Conservation (phyloP, 1,140 invertebrate species). For the Pteromalus puparum region DNA sequence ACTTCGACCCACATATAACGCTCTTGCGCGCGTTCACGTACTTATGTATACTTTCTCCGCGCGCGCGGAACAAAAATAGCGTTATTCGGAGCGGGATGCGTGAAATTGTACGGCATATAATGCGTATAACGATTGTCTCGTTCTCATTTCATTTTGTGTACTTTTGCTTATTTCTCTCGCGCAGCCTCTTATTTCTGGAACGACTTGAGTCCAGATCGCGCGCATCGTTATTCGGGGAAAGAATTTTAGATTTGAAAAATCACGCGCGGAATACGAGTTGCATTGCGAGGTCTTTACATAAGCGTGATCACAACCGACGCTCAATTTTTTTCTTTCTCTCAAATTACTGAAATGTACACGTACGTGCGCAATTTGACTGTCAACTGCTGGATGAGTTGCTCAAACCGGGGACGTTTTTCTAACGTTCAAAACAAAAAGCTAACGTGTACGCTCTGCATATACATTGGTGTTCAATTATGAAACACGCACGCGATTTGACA, state of each 20-base stretch:
- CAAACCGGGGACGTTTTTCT: not conserved
- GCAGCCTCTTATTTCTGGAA: too few relatives aligned
- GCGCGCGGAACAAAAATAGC: constrained; percentile 12
- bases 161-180: not conserved
- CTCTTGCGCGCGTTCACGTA: too few relatives aligned
- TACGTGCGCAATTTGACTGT: not conserved
- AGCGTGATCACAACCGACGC: not conserved
- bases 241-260: not conserved
- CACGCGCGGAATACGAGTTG: too few relatives aligned
- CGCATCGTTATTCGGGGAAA: not conserved
- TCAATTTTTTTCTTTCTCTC: not conserved
- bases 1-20: constrained; percentile 36
- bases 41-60: constrained; percentile 38
- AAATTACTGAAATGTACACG: not conserved
- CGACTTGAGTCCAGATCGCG: too few relatives aligned
- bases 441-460: too few relatives aligned
- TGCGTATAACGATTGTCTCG: not conserved
- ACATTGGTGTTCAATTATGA: too few relatives aligned
- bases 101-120: not conserved
- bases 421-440: too few relatives aligned
- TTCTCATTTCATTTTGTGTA: not conserved
- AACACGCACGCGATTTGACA: too few relatives aligned
- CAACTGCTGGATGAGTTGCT: not conserved
- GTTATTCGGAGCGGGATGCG: not conserved
- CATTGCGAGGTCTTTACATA: not conserved